Evolutionary conservation across 2,113 vertebrate species (phyloP).

Genomic region (Corvus hawaiiensis): DNA sequence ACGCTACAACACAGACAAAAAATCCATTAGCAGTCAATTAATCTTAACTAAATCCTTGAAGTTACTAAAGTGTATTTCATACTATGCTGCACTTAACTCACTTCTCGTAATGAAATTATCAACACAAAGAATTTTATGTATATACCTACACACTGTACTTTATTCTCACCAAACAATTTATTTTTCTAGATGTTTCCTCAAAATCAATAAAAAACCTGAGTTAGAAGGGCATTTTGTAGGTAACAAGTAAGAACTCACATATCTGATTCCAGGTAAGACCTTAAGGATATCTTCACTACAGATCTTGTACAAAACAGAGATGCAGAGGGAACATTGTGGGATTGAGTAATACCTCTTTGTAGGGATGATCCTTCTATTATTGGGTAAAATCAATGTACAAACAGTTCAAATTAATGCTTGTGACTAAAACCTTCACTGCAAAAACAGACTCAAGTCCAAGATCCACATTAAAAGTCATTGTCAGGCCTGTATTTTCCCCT

Average conservation of each 20-base stretch:
- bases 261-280: not conserved
- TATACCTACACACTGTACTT: rapidly evolving
- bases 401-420: not conserved
- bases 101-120: not conserved
- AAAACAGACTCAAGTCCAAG: not conserved
- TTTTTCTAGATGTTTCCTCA: not conserved
- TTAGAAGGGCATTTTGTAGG: not conserved
- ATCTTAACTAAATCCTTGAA: not conserved
- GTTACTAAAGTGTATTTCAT: not conserved
- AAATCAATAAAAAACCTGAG: not conserved
- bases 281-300: not conserved
- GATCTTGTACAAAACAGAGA: not conserved
- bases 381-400: not conserved
- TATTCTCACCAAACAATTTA: not conserved
- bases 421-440: not conserved
- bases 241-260: not conserved
- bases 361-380: not conserved
- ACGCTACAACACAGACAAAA: not conserved
- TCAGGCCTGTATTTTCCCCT: not conserved
- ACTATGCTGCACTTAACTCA: not conserved
- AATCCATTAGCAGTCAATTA: not conserved
- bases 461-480: not conserved
- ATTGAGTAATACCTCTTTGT: not conserved
- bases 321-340: rapidly evolving
- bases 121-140: not conserved